Conservation (phyloP, 1,140 invertebrate species). For the roundworm (Caenorhabditis elegans) region WBcel235 BX284604.4:11474001-11474500, state of each 20-base stretch:
- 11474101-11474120: conserved; percentile 31
- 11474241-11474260: conserved; percentile 16
- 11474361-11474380: conserved; percentile 63
- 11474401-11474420: conserved; percentile 90
- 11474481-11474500: conserved; percentile 85
- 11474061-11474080: neutral
- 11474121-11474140: conserved; percentile 7
- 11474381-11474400: conserved; percentile 72
- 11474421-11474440: conserved; percentile 88
- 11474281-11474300: conserved; percentile 25
- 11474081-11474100: conserved; percentile 9
- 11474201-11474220: conserved; percentile 6
- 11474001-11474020: conserved; percentile 86
- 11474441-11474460: conserved; percentile 91
- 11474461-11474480: conserved; percentile 99
- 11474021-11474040: conserved; percentile 56
- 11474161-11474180: conserved; percentile 32
- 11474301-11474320: too few species aligned
- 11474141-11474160: conserved; percentile 26
- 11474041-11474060: neutral
- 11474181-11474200: conserved; percentile 4
- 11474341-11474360: too few species aligned
- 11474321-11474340: too few species aligned
- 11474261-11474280: neutral
- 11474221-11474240: neutral